Conservation (phyloP, 2,113 vertebrate genomes). For the Sebastes schlegelii region DNA sequence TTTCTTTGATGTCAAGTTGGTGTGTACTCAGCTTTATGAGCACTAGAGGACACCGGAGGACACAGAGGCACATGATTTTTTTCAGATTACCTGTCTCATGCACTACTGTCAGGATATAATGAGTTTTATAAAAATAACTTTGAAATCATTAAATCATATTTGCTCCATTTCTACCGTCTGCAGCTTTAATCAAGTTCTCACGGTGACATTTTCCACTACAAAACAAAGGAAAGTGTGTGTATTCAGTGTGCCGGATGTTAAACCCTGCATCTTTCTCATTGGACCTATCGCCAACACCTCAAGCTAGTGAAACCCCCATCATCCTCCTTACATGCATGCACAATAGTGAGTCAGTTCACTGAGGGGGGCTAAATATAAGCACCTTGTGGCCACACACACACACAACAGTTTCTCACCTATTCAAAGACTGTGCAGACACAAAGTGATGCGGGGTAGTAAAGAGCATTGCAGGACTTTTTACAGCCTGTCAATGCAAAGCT, state of each 20-base stretch:
- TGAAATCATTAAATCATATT: too few species aligned
- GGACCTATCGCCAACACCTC: conserved; percentile 9
- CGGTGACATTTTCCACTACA: background rate
- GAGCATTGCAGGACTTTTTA: conserved; percentile 36
- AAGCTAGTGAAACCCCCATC: conserved; percentile 27
- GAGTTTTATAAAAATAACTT: too few species aligned
- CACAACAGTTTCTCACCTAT: conserved; percentile 3
- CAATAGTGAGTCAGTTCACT: conserved; percentile 37
- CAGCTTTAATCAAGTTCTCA: background rate
- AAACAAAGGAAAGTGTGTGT: conserved; percentile 15
- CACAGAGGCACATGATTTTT: too few species aligned
- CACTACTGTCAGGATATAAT: too few species aligned
- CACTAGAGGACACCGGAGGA: too few species aligned
- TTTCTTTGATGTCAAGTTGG: too few species aligned
- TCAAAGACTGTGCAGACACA: conserved; percentile 20
- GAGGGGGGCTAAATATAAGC: conserved; percentile 45
- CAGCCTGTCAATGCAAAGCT: conserved; percentile 55
- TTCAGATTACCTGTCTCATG: too few species aligned
- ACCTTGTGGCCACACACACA: conserved; percentile 31
- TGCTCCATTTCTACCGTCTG: too few species aligned
- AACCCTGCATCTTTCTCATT: background rate
- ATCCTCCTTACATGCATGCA: conserved; percentile 21
- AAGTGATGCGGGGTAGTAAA: background rate
- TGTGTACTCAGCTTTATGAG: too few species aligned
- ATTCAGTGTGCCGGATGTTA: background rate